Conservation (phyloP, 2,888 invertebrate species). For the Apotomis capreana region DNA sequence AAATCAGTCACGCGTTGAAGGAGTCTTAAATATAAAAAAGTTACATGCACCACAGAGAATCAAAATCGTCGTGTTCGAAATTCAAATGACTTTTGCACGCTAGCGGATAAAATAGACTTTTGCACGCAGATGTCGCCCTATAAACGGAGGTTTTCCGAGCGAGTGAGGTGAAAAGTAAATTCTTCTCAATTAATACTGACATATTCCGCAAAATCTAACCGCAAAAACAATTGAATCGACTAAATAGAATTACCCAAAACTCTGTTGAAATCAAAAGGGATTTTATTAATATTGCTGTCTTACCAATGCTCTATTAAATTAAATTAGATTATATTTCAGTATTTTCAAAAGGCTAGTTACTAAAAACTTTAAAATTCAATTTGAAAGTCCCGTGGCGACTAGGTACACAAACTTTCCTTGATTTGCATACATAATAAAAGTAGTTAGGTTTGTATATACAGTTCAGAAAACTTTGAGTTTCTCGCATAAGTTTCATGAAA, state of each 20-base stretch:
- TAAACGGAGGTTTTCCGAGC: too few species aligned
- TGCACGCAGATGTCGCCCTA: too few species aligned
- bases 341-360: constrained; percentile 15
- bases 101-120: too few species aligned
- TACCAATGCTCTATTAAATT: constrained; percentile 7
- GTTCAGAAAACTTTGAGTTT: constrained; percentile 1
- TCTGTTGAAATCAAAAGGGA: neutral
- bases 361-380: constrained; percentile 33
- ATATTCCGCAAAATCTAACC: too few species aligned
- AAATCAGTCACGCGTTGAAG: too few species aligned
- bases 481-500: constrained; percentile 12
- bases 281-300: neutral
- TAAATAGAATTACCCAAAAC: neutral
- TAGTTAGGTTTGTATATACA: constrained; percentile 18
- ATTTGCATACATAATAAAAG: constrained; percentile 30
- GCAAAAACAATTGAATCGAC: too few species aligned
- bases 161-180: too few species aligned
- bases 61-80: too few species aligned
- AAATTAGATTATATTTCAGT: constrained; percentile 10
- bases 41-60: too few species aligned
- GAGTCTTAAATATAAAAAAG: too few species aligned
- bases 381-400: constrained; percentile 9
- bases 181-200: too few species aligned
- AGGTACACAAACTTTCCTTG: constrained; percentile 22
- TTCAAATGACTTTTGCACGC: too few species aligned